phyloP scores from a whole-genome alignment of 2,797 vertebrate genomes.

The Rhinichthys osculus region DNA sequence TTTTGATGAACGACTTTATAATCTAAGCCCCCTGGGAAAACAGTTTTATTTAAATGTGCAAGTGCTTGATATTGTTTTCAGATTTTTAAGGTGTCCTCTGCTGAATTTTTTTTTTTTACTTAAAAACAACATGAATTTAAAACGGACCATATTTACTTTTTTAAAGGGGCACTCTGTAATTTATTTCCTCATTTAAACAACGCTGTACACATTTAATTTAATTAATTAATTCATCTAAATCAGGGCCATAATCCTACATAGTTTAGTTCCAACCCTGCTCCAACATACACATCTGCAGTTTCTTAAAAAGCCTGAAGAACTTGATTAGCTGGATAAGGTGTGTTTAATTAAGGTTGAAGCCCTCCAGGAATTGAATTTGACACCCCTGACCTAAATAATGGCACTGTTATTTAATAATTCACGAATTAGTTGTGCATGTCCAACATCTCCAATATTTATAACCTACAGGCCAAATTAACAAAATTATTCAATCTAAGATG shows the following conservation, averaged over 20 bases:
- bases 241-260: neutral
- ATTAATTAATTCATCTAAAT: neutral
- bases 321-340: too few relatives aligned
- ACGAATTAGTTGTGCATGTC: neutral
- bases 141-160: neutral
- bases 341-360: too few relatives aligned
- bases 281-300: neutral
- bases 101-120: neutral
- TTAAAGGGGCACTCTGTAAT: neutral
- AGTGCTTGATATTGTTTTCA: neutral
- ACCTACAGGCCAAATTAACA: neutral
- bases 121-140: neutral
- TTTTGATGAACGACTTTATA: neutral
- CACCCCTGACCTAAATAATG: neutral
- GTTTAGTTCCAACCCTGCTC: neutral
- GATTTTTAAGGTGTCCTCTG: neutral
- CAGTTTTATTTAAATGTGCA: neutral
- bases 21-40: neutral
- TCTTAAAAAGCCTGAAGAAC: too few relatives aligned
- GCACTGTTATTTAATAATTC: neutral
- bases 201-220: neutral
- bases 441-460: neutral
- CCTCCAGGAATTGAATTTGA: too few relatives aligned
- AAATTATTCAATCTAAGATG: constrained; percentile 2
- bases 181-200: neutral